Evolutionary conservation across 2,888 invertebrate species (phyloP).

Genomic region (Tanytarsus gracilentus): DNA sequence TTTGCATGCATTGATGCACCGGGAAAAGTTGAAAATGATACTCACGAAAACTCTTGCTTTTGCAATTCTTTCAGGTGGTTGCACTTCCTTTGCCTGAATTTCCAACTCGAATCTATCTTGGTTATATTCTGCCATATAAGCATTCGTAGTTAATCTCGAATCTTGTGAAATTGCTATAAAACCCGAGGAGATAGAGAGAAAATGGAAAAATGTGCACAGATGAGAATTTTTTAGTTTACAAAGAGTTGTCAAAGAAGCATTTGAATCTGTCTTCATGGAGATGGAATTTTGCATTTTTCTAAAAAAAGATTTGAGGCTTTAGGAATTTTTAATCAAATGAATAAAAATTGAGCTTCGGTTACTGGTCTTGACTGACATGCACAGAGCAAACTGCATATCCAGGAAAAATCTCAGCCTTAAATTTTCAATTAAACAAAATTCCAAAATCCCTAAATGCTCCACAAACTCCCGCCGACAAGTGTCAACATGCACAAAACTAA

Average conservation of each 20-base stretch:
- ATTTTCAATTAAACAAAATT: no score
- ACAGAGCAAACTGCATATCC: background rate
- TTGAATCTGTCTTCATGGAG: no score
- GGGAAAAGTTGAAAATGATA: slow-evolving; percentile 32
- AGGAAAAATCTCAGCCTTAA: background rate
- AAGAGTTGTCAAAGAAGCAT: background rate
- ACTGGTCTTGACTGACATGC: background rate
- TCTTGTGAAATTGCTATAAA: slow-evolving; percentile 39
- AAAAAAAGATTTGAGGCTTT: no score
- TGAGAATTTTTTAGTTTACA: no score
- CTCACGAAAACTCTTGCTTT: slow-evolving; percentile 69
- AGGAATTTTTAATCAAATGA: no score
- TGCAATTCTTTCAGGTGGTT: slow-evolving; percentile 68
- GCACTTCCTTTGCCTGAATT: slow-evolving; percentile 71
- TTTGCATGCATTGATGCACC: background rate
- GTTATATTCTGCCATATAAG: slow-evolving; percentile 80
- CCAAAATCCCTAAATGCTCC: no score
- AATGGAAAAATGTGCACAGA: background rate
- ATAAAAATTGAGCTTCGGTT: background rate
- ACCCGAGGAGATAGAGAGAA: background rate
- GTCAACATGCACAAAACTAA: no score
- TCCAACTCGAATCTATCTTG: slow-evolving; percentile 79
- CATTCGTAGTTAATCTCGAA: slow-evolving; percentile 52
- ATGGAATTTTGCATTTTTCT: no score
- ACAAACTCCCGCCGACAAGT: no score